A percentile compares a stretch with the other conserved stretches of the same genome.
phyloP scores from a whole-genome alignment of 2,888 invertebrate species.

The Prenolepis imparis region DNA sequence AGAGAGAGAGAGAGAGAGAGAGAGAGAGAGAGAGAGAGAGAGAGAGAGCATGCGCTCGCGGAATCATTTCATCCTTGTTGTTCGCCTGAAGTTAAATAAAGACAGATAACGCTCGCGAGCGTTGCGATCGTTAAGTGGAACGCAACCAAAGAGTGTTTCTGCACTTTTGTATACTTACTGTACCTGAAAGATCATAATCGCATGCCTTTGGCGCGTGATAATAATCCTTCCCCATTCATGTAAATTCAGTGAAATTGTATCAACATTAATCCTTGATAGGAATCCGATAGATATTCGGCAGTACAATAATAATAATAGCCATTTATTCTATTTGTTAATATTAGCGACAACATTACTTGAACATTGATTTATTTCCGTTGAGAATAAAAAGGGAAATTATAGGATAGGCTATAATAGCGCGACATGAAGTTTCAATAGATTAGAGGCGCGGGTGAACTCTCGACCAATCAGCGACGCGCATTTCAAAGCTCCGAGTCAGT shows the following conservation, averaged over 20 bases:
- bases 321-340: neutral
- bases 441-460: too few relatives aligned
- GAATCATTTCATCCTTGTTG: too few relatives aligned
- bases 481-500: neutral
- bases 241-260: neutral
- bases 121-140: too few relatives aligned
- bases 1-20: too few relatives aligned
- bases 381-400: neutral
- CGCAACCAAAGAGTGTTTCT: too few relatives aligned
- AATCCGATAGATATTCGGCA: neutral
- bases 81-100: too few relatives aligned
- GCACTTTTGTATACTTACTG: neutral
- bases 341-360: neutral
- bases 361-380: neutral
- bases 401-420: neutral
- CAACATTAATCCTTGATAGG: neutral
- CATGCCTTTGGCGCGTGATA: neutral
- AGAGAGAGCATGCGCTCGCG: too few relatives aligned
- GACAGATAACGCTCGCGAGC: too few relatives aligned
- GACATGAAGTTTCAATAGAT: neutral
- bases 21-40: too few relatives aligned
- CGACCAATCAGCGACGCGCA: constrained; percentile 19
- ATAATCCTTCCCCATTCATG: neutral
- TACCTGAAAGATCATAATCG: neutral
- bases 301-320: neutral